Evolutionary conservation across 1,140 invertebrate genomes (phyloP), one percentile per base, ranked within the genome.

Genomic region (Cecropterus lyciades): DNA sequence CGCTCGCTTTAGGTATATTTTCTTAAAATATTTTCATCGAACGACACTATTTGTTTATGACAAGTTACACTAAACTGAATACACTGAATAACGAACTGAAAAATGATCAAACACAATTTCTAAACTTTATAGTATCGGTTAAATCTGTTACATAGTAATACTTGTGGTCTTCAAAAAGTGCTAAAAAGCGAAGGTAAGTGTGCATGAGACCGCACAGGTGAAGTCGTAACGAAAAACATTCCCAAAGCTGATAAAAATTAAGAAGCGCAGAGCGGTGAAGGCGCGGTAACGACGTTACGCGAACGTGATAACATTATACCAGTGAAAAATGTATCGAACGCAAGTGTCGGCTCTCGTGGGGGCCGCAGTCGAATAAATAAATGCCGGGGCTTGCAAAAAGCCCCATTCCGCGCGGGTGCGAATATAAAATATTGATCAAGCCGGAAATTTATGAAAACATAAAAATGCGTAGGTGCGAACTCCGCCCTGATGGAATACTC

Each of bases 381-480:
- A 78, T 56, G 55, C 52, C 59, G 65, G 72, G 66, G 59, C 71
- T 43, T 59, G 65, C 60, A 78, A 78, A 82, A 82, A 75, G 72
- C 75, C 74, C 71, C 75, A 73, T 75, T 78, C 66, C 66, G 60
- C 60, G 66, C 75, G 70, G 67, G 65, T 68, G 76, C 75, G 75
- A 79, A 81, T 81, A 85, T 85, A 83, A 82, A 85, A 85, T 80
- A 87, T 87, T 85, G 84, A 87, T 87, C 81, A 75, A 72, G 67
- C 70, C 68, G 76, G 73, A 80, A 84, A 86, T 85, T 82, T 87
- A 84, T 87, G 82, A 87, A 84, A 83, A 84, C 81, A 82, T 86
- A 86, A 86, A 84, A 86, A 79, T 71, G 64, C 70, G 70, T 67
- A 79, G 75, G 79, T 79, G 78, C 70, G 76, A 71, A 77, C 68